These are phyloP conservation scores for Drosophila repletoides DNA, from an alignment of 1,140 invertebrate species.

Conservation along the genomic window DNA sequence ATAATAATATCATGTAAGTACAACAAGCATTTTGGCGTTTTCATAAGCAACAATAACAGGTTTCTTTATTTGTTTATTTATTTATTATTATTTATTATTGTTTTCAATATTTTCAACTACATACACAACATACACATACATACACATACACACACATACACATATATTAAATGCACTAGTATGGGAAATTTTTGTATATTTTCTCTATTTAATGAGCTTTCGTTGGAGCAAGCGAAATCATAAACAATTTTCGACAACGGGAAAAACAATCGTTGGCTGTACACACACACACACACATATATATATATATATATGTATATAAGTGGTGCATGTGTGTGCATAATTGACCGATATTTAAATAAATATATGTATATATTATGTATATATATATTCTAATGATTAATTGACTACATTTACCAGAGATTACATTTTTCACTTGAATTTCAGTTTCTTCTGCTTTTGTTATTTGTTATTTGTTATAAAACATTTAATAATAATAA, in stretches of 20 bases:
- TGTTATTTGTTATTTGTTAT: constrained; percentile 29
- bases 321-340: constrained; percentile 25
- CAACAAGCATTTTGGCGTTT: constrained; percentile 70
- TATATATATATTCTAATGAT: constrained; percentile 45
- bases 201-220: constrained; percentile 14
- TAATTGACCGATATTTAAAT: constrained; percentile 64
- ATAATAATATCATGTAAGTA: constrained; percentile 49
- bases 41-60: constrained; percentile 35
- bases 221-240: constrained; percentile 8
- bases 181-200: constrained; percentile 61
- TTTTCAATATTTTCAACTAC: constrained; percentile 30
- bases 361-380: constrained; percentile 24
- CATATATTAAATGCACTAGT: constrained; percentile 70
- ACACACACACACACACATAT: constrained; percentile 36
- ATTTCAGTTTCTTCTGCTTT: constrained; percentile 32
- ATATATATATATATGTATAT: constrained; percentile 57
- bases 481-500: constrained; percentile 56
- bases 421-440: constrained; percentile 60
- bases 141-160: constrained; percentile 58
- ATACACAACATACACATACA: constrained; percentile 53
- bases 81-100: background rate
- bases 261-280: constrained; percentile 35
- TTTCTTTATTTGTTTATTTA: constrained; percentile 10
- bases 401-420: constrained; percentile 78
- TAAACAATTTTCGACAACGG: constrained; percentile 16